A percentile compares a stretch with the other conserved stretches of the same genome.
These are phyloP conservation scores for Xiphophorus hellerii DNA, from an alignment of 2,113 vertebrate species.

Conservation along the genomic window DNA sequence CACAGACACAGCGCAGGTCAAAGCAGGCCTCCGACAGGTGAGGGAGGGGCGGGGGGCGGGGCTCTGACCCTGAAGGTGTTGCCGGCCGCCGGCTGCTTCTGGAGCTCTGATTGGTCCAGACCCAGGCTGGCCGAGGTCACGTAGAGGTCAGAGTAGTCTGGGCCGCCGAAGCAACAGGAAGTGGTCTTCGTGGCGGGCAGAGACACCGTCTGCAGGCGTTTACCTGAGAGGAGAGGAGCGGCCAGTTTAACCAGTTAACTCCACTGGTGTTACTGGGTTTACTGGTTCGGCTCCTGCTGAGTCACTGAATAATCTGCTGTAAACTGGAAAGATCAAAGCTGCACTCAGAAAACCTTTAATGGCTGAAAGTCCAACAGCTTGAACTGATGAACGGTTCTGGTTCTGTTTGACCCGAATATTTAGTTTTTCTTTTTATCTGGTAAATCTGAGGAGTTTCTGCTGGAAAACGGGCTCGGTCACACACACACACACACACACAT, in stretches of 20 bases:
- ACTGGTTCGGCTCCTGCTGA: not conserved
- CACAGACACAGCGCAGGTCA: not conserved
- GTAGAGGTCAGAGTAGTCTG: constrained; percentile 90
- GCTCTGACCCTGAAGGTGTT: constrained; percentile 85
- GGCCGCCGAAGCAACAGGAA: constrained; percentile 93
- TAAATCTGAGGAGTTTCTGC: too few species aligned
- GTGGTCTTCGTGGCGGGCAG: constrained; percentile 88
- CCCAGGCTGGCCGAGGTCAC: constrained; percentile 87
- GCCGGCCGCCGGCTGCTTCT: constrained; percentile 84
- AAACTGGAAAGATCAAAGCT: not conserved
- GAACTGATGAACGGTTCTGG: too few species aligned
- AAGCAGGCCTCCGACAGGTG: too few species aligned
- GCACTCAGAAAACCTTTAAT: too few species aligned
- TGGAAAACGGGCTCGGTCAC: too few species aligned
- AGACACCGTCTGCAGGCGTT: constrained; percentile 86
- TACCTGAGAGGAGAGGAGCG: constrained; percentile 75
- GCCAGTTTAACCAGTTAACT: not conserved
- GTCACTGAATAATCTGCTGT: not conserved
- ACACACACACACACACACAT: too few species aligned
- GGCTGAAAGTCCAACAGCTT: too few species aligned
- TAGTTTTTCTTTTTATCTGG: too few species aligned
- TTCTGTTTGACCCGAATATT: too few species aligned
- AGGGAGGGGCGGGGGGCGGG: not conserved
- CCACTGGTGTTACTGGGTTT: too few species aligned
- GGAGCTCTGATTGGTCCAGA: constrained; percentile 75